Base-by-base conservation (phyloP, 1,140 invertebrate genomes). In the Drosophila parvula region DNA sequence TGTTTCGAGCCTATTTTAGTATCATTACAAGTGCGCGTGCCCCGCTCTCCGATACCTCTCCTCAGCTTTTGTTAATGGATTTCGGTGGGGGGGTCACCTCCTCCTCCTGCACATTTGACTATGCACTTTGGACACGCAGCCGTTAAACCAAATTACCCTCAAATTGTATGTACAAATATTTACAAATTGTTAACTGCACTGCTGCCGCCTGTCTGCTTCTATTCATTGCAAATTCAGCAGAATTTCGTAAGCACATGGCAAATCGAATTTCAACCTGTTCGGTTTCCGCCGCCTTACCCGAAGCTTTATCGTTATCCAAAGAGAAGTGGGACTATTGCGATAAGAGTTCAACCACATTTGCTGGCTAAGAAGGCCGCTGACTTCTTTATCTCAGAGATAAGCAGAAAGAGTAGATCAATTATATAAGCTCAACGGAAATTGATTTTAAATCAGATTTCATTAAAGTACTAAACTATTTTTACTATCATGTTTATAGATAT, bases 161-260 rank as follows among this genome's bases (percentile, higher is more conserved):
- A 60, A 64, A 61, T 69, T 74, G 63, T 60, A 34, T 65, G 51
- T n/a, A 50, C 32, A 68, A 77, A 84, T 64, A 74, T 80, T 79
- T 67, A 71, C 40, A 48, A 48, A 65, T 55, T 61, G 27, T 16
- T 45, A 76, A 70, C 57, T 59, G 34, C 47, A 22, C 5, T 65
- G 8, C 48, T 3, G 22, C 9, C 41, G 22, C 12, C 32, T 38
- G 32, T 0, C 12, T 16, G 11, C 14, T 50, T 22, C 34, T 14
- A 34, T 36, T 53, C 18, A n/a, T 12, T 8, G 28, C 7, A 6
- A 47, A 34, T 58, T 53, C 27, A 36, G 11, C 27, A 14, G 50
- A 27, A 59, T 32, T 59, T 51, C 4, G 22, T 41, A 61, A 22
- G 22, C 6, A 18, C 30, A 44, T 61, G 56, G 36, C 5, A 14